These are phyloP conservation scores for Drosophila busckii DNA, from an alignment of 1,140 invertebrate species.

Conservation along the genomic window DNA sequence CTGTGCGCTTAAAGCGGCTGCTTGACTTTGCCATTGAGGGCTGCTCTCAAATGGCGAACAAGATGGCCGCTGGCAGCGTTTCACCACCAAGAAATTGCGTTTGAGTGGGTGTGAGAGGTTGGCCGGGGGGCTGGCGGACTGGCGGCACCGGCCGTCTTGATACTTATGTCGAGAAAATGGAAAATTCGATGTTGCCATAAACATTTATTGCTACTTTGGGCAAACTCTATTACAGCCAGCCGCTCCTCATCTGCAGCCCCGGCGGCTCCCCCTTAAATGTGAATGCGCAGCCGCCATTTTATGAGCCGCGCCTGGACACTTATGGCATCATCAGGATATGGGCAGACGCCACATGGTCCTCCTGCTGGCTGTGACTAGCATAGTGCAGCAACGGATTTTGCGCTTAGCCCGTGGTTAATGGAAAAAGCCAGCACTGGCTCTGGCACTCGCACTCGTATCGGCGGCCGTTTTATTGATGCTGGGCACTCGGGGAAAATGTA, in stretches of 20 bases:
- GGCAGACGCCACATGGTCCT: slow-evolving; percentile 13
- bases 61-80: slow-evolving; percentile 38
- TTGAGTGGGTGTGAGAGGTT: no score
- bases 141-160: slow-evolving; percentile 63
- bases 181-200: slow-evolving; percentile 76
- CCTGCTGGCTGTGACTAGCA: slow-evolving; percentile 19
- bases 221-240: slow-evolving; percentile 65
- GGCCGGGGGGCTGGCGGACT: no score
- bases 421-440: background rate
- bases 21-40: background rate
- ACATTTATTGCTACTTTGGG: slow-evolving; percentile 75
- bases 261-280: slow-evolving; percentile 16
- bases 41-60: slow-evolving; percentile 39
- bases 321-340: slow-evolving; percentile 61
- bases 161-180: slow-evolving; percentile 75
- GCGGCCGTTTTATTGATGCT: slow-evolving; percentile 31
- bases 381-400: slow-evolving; percentile 62
- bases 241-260: background rate
- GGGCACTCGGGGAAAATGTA: slow-evolving; percentile 60
- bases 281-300: slow-evolving; percentile 57
- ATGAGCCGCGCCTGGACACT: slow-evolving; percentile 67
- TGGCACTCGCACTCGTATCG: slow-evolving; percentile 12
- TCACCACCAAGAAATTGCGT: slow-evolving; percentile 32
- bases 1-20: slow-evolving; percentile 4
- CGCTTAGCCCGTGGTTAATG: slow-evolving; percentile 63